Evolutionary conservation across 2,113 vertebrate genomes (phyloP), one percentile per base, ranked within the genome.

Genomic region (Trinectes maculatus): DNA sequence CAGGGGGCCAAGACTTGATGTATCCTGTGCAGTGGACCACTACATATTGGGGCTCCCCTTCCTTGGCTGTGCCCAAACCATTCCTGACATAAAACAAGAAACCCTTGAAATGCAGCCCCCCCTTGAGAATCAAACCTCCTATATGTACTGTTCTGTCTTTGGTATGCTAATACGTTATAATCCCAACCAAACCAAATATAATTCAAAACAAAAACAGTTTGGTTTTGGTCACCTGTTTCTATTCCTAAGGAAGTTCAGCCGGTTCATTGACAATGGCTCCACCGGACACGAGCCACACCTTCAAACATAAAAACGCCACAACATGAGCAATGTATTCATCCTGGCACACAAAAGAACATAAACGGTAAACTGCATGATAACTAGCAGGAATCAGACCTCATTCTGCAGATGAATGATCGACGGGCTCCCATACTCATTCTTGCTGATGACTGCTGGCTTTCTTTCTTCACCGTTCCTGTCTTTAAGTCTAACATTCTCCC

Each of bases 1-100:
- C 94, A 0, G 96, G 97, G 0, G 98, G 98, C 98, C 98, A 99
- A 47, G 98, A 96, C 54, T 97, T 98, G 37, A 99, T 97, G 82
- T 97, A 99, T 1, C 98, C 98, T 0, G 97, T 99, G 89, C 97
- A 99, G 85, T 99, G 98, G 60, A 98, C 96, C 22, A 99, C 96
- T 0, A 97, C 96, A 3, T 94, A 98, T 85, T 96, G 96, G 16
- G 94, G 92, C 3, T 99, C 98, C 0, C 98, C 98, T 0, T 99
- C 98, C 61, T 99, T 98, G 0, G 91, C 73, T 2, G 93, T 82
- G 18, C 96, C 96, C 55, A 99, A 91, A 44, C 95, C 94, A 18
- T 92, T 95, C 89, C 96, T 97, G 54, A 16, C 60, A n/a, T 53
- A 21, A 53, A 31, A 1, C 3, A 40, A 52, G 2, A 58, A 31